Evolutionary conservation across 2,113 vertebrate species (phyloP), one percentile per base, ranked within the genome.

Genomic region (Muntiacus muntjak): DNA sequence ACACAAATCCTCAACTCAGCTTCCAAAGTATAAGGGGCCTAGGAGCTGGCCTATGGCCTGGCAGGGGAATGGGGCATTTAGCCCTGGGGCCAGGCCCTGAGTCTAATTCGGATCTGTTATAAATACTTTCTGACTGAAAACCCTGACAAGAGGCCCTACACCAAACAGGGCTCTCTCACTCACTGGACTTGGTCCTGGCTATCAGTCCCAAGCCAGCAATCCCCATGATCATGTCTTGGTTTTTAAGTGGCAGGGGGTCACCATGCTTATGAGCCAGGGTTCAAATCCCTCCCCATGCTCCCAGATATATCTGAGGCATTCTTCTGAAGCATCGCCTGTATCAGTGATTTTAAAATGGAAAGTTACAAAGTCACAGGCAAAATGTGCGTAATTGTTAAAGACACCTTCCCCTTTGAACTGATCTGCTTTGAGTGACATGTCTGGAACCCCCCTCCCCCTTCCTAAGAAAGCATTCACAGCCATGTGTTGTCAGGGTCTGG

Each of bases 231-330:
- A 33, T 1, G 1, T 45, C 45, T 81, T 40, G 10, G 21, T 94
- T 91, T 91, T 45, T 55, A 94, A 62, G 17, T 17, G 6, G n/a
- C 43, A 7, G 3, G 26, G 17, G 52, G 36, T 43, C 21, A 3
- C 25, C 57, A 30, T 26, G 81, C 36, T 93, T 89, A 54, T 83
- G 52, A 91, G 7, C 14, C 21, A 76, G 47, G n/a, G n/a, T 33
- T 94, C 33, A 33, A 57, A 54, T 1, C 17, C 7, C 1, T 0
- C n/a, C 64, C 64, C 4, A 2, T 23, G 0, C 58, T 17, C 30
- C 6, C 14, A 25, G 6, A 25, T 6, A 11, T 5, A 4, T 23
- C 43, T 23, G 19, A 36, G 30, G 2, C 36, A 89, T n/a, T 30
- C 45, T n/a, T 4, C 43, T 71, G n/a, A 43, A 54, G 26, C 14